Percentiles rank a stretch among this genome's conserved stretches.
These are phyloP conservation scores for Eolophus roseicapilla DNA, from an alignment of 2,113 vertebrate species.

Conservation along the genomic window DNA sequence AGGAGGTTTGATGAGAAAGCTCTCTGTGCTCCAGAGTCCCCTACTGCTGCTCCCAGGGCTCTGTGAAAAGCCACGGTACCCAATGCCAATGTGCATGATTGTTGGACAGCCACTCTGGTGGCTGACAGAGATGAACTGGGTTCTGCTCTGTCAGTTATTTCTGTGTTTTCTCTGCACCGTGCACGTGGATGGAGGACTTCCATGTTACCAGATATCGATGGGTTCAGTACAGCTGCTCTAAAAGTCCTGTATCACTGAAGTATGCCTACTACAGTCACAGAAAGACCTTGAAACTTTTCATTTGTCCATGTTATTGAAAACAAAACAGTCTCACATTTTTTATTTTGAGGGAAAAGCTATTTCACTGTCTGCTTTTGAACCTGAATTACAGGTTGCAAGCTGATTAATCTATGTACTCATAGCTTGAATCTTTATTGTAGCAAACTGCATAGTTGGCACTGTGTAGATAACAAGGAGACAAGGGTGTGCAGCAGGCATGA, in stretches of 20 bases:
- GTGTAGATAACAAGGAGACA: background rate
- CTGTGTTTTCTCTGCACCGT: background rate
- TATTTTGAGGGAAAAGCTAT: background rate
- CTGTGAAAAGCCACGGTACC: background rate
- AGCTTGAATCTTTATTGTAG: background rate
- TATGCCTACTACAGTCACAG: background rate
- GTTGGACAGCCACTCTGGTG: background rate
- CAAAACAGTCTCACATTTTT: background rate
- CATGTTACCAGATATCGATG: background rate
- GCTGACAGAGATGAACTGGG: background rate
- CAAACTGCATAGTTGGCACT: background rate
- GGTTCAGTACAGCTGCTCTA: background rate
- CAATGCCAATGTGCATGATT: background rate
- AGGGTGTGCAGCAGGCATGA: background rate
- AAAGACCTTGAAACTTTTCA: background rate
- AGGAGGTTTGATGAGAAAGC: background rate
- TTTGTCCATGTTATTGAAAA: background rate
- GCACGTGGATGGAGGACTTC: background rate
- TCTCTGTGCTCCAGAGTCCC: background rate
- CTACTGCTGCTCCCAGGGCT: background rate
- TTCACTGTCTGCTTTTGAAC: background rate
- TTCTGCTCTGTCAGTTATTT: background rate
- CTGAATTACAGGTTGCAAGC: background rate
- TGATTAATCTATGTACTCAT: background rate
- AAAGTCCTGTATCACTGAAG: background rate